Conservation (phyloP, 2,113 vertebrate genomes). For the Hepsetus odoe region DNA sequence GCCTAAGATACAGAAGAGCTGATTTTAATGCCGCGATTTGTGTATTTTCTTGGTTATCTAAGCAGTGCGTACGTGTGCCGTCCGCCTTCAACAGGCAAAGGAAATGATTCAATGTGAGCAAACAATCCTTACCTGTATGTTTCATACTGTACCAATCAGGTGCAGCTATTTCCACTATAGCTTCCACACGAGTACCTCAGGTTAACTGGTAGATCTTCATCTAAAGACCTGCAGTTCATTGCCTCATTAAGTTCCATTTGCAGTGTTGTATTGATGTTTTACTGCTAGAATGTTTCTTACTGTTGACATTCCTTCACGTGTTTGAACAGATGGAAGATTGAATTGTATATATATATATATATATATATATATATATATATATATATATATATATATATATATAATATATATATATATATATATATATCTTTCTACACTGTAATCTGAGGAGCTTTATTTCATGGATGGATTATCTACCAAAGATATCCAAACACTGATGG, state of each 20-base stretch:
- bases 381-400: too few species aligned
- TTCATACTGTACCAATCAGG: too few species aligned
- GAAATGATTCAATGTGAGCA: neutral
- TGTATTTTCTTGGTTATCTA: neutral
- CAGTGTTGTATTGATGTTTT: constrained; percentile 20
- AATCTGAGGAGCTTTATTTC: neutral
- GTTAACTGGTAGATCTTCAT: neutral
- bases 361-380: too few species aligned
- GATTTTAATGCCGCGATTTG: neutral
- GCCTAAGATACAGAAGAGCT: neutral
- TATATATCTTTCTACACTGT: neutral
- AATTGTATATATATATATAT: too few species aligned
- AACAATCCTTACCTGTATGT: neutral
- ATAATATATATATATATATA: too few species aligned
- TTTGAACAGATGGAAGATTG: too few species aligned
- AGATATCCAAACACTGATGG: neutral
- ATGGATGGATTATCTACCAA: neutral
- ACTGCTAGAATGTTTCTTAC: neutral
- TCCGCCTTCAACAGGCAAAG: neutral
- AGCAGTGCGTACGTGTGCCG: too few species aligned
- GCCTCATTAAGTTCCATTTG: neutral
- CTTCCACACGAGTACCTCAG: too few species aligned
- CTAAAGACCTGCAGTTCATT: neutral
- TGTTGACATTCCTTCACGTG: neutral
- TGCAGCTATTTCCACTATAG: too few species aligned